These are phyloP conservation scores for Sinocyclocheilus maitianheensis DNA, from an alignment of 2,113 vertebrate species.

Conservation along the genomic window DNA sequence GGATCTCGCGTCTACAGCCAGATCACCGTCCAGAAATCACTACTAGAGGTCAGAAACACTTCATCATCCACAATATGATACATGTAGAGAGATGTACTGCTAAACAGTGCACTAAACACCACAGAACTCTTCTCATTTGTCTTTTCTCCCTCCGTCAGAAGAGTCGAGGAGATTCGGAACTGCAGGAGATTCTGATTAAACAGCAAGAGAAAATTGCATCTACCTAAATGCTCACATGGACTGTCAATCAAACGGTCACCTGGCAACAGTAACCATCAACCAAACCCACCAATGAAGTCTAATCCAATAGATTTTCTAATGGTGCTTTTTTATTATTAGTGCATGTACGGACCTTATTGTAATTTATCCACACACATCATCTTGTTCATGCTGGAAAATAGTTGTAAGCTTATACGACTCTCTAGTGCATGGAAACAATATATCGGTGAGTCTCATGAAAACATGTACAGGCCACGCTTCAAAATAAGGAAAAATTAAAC, in stretches of 20 bases:
- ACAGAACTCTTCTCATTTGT: not conserved
- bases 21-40: constrained; percentile 85
- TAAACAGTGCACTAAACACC: too few relatives aligned
- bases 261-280: constrained; percentile 17
- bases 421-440: constrained; percentile 17
- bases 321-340: constrained; percentile 49
- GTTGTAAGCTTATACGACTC: not conserved
- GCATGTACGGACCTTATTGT: constrained; percentile 38
- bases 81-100: too few relatives aligned
- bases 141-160: constrained; percentile 70
- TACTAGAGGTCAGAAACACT: constrained; percentile 80
- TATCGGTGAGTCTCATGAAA: not conserved
- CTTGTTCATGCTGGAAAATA: constrained; percentile 21
- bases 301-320: constrained; percentile 60
- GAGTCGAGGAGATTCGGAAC: constrained; percentile 81
- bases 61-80: not conserved
- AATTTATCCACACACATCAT: constrained; percentile 29
- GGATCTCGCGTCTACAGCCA: constrained; percentile 87
- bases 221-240: constrained; percentile 56
- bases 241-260: constrained; percentile 23
- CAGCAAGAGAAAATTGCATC: constrained; percentile 80
- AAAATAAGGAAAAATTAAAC: not conserved
- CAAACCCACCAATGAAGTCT: constrained; percentile 14
- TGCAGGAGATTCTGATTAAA: constrained; percentile 86
- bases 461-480: not conserved